Conservation (phyloP, 2,888 invertebrate genomes). For the Epistrophe eligans region DNA sequence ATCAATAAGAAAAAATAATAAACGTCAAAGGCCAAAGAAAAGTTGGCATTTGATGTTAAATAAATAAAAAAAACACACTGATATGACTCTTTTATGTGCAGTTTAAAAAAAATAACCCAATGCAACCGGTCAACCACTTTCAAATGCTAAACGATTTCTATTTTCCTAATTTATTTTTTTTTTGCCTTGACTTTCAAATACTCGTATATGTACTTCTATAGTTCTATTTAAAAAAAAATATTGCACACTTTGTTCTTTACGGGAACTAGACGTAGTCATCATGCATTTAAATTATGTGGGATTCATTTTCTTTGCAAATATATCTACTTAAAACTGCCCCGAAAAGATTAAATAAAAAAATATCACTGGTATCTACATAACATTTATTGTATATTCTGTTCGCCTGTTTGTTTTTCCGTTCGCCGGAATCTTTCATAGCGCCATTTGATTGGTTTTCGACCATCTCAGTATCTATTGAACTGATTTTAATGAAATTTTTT, state of each 20-base stretch:
- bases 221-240: not conserved
- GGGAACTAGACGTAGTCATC: not conserved
- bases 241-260: not conserved
- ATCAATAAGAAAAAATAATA: slow-evolving; percentile 22
- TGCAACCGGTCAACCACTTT: slow-evolving; percentile 21
- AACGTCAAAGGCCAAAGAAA: slow-evolving; percentile 32
- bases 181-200: slow-evolving; percentile 18
- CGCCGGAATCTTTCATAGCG: no score
- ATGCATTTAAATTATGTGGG: not conserved
- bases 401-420: no score
- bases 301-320: no score
- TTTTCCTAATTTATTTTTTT: slow-evolving; percentile 8
- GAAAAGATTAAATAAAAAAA: no score
- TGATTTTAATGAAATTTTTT: no score
- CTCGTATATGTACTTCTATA: not conserved
- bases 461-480: no score
- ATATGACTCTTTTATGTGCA: not conserved
- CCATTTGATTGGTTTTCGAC: no score
- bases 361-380: no score
- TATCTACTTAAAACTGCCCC: no score
- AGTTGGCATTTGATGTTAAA: slow-evolving; percentile 17
- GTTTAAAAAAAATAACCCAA: not conserved
- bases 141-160: not conserved
- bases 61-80: not conserved
- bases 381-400: no score